phyloP scores from a whole-genome alignment of 2,113 vertebrate genomes.

The Columba livia region DNA sequence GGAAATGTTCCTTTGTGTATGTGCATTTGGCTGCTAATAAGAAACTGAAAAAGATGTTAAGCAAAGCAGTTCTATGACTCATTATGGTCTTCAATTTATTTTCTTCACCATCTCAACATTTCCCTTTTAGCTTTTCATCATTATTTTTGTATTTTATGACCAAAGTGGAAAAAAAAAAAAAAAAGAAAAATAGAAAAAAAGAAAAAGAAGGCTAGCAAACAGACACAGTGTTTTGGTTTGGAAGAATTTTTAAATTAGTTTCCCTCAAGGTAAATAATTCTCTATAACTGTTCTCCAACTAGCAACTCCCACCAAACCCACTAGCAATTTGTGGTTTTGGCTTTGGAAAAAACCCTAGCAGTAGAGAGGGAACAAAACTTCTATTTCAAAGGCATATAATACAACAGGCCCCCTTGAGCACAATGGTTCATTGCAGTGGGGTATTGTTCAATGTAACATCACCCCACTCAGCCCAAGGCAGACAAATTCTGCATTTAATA shows the following conservation, averaged over 20 bases:
- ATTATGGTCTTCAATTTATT: neutral
- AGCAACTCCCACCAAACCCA: neutral
- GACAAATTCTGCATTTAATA: neutral
- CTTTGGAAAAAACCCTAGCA: neutral
- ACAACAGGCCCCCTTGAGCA: neutral
- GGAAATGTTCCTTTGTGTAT: neutral
- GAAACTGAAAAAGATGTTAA: neutral
- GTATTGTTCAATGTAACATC: neutral
- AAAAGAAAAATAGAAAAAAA: too few relatives aligned
- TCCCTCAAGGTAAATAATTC: neutral
- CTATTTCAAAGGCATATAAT: neutral
- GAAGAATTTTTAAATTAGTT: neutral
- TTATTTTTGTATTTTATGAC: neutral
- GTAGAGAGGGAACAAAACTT: neutral
- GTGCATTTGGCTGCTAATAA: neutral
- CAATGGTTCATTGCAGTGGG: neutral
- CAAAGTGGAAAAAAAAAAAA: neutral
- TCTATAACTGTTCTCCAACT: neutral
- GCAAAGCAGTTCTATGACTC: neutral
- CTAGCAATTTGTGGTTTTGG: neutral
- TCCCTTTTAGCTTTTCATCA: neutral
- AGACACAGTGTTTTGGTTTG: neutral
- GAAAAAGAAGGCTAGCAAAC: neutral
- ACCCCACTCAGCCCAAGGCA: neutral
- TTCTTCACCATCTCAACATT: neutral